phyloP scores from a whole-genome alignment of 2,113 vertebrate genomes.

The Pollimyrus isidori region DNA sequence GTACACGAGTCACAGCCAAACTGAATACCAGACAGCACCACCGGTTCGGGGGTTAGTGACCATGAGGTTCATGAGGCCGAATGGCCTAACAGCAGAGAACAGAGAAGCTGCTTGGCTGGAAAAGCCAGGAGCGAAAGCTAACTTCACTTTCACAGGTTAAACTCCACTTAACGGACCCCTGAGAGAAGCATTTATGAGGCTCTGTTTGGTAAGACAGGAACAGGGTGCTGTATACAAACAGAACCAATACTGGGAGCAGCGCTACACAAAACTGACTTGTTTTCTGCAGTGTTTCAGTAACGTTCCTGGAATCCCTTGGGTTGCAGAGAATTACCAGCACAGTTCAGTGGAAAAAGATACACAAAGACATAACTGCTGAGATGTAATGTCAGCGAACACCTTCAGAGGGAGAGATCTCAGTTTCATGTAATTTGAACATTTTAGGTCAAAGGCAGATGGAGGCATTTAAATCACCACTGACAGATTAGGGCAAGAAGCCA shows the following conservation, averaged over 20 bases:
- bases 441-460: conserved; percentile 18
- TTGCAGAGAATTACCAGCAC: neutral
- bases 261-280: neutral
- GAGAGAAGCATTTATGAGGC: neutral
- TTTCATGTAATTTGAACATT: conserved; percentile 11
- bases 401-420: conserved; percentile 12
- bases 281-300: neutral
- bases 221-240: neutral
- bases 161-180: neutral
- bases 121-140: neutral
- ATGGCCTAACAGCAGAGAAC: neutral
- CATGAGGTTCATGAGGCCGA: neutral
- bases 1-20: neutral
- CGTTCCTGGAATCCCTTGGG: neutral
- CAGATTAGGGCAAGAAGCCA: conserved; percentile 24
- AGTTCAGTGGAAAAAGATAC: neutral
- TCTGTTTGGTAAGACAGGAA: neutral
- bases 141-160: neutral
- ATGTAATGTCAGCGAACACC: neutral
- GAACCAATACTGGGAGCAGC: neutral
- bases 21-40: neutral
- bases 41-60: neutral
- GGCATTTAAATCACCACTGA: conserved; percentile 19
- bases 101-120: neutral
- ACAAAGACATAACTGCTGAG: neutral